phyloP scores from a whole-genome alignment of 2,888 invertebrate genomes.

The Rotaria macrura region DNA sequence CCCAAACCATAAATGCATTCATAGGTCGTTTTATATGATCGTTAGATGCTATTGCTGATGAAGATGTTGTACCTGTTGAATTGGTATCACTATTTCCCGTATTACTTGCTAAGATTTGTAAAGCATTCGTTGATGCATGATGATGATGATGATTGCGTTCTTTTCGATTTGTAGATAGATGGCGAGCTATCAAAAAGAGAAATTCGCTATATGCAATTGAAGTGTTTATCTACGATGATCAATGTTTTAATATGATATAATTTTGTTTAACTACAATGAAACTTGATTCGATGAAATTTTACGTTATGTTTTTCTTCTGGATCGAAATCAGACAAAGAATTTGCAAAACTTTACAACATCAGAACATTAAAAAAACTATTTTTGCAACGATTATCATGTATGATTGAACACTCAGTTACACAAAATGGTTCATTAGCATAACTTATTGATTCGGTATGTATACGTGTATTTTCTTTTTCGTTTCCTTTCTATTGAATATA shows the following conservation, averaged over 20 bases:
- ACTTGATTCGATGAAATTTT: background rate
- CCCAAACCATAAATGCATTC: conserved; percentile 99
- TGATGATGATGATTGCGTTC: background rate
- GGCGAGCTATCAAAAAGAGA: background rate
- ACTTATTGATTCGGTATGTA: background rate
- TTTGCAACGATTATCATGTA: background rate
- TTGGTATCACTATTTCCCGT: background rate
- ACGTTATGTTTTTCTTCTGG: background rate
- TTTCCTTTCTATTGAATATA: background rate
- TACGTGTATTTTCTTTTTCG: background rate
- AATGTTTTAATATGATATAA: too few species aligned
- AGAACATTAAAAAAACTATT: background rate
- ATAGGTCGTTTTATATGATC: conserved; percentile 90
- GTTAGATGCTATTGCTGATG: background rate
- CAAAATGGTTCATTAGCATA: background rate
- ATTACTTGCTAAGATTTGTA: background rate
- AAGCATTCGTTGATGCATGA: background rate
- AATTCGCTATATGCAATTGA: background rate
- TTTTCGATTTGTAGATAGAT: background rate
- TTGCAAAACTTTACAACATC: background rate
- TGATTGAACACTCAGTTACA: background rate
- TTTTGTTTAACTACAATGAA: background rate
- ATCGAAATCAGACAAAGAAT: background rate
- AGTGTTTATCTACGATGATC: background rate
- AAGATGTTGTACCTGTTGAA: background rate